Conservation (phyloP, 2,113 vertebrate species). For the Mesoclemmys tuberculata region DNA sequence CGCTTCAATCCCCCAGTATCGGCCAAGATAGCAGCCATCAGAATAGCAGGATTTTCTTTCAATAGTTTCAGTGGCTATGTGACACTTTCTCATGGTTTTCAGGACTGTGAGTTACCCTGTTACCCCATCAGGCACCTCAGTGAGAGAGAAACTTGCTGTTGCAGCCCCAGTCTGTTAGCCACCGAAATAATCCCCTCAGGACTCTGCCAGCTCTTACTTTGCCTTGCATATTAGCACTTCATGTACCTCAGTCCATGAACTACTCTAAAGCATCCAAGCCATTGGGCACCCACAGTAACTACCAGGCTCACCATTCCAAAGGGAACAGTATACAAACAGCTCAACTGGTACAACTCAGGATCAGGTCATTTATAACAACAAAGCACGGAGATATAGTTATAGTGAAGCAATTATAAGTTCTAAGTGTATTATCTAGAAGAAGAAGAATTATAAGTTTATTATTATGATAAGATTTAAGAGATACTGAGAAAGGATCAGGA, state of each 20-base stretch:
- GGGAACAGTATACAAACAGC: neutral
- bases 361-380: neutral
- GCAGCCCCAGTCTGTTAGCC: neutral
- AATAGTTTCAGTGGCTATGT: neutral
- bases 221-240: neutral
- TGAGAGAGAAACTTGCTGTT: too few species aligned
- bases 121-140: neutral
- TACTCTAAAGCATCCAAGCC: neutral
- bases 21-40: neutral
- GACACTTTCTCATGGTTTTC: neutral
- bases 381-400: neutral
- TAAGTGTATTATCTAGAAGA: too few species aligned
- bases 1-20: neutral
- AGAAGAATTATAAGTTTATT: neutral
- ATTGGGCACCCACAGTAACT: neutral
- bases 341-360: neutral
- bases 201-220: neutral
- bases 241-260: neutral
- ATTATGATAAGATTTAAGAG: neutral
- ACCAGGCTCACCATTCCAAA: neutral
- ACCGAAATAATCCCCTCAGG: neutral
- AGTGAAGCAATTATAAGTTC: neutral
- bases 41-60: neutral
- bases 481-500: neutral
- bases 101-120: neutral